These are phyloP conservation scores for Styela clava DNA, from an alignment of 23 tunicate genomes.

Conservation along the genomic window DNA sequence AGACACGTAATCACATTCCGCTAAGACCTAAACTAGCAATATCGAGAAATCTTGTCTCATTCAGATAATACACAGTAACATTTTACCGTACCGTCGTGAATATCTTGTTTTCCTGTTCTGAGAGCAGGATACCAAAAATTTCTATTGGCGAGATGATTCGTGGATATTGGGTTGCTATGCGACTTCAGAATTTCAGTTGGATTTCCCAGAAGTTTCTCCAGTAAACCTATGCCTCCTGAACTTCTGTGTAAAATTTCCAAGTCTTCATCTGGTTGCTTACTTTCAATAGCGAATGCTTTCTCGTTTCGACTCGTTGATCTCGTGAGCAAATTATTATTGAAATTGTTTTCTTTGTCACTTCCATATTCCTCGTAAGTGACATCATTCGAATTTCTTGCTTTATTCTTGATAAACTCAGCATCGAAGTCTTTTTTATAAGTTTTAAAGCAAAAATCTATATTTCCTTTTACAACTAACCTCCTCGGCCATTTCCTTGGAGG, in stretches of 20 bases:
- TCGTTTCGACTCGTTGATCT: neutral
- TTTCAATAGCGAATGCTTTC: no score
- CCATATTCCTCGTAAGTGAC: neutral
- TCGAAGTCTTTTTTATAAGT: neutral
- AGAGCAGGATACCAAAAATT: neutral
- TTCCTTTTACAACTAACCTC: conserved; percentile 12
- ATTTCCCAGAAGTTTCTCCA: neutral
- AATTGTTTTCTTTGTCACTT: neutral
- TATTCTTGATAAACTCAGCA: no score
- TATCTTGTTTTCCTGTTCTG: neutral
- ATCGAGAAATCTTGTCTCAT: no score
- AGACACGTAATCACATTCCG: no score
- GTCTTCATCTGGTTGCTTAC: no score
- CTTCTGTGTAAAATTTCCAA: no score
- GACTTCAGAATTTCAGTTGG: neutral
- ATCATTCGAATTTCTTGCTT: neutral
- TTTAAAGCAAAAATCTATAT: conserved; percentile 1
- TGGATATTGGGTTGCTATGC: neutral
- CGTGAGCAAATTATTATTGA: neutral
- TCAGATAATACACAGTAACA: no score
- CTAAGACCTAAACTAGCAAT: no score
- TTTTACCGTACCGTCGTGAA: neutral
- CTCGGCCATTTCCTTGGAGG: neutral
- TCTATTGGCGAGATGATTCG: neutral
- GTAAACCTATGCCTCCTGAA: neutral